Conservation (phyloP, 2,113 vertebrate species). For the Bos javanicus region DNA sequence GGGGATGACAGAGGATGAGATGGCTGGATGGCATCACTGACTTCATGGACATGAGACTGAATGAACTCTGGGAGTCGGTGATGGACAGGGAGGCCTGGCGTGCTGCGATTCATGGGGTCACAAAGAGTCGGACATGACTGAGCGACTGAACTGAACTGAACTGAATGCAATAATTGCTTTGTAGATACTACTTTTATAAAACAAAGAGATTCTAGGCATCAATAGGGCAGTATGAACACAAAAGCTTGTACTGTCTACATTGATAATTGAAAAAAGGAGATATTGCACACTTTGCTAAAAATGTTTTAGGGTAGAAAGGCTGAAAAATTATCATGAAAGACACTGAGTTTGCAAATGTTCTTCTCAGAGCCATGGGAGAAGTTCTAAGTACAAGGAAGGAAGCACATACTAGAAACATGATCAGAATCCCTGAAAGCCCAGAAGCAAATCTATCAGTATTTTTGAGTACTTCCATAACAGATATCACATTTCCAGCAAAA, state of each 20-base stretch:
- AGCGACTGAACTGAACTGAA: no score
- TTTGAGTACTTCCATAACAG: not conserved
- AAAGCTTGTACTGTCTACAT: not conserved
- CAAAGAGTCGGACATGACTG: accelerated
- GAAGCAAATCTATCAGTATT: not conserved
- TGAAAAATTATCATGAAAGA: slow-evolving; percentile 42
- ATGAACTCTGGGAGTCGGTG: no score
- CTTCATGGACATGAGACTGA: accelerated
- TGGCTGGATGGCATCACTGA: no score
- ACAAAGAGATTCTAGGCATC: not conserved
- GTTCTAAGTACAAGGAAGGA: not conserved
- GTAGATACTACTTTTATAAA: not conserved
- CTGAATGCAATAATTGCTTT: not conserved
- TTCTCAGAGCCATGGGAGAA: not conserved
- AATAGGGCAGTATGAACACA: not conserved
- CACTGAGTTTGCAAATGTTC: not conserved
- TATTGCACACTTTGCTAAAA: not conserved
- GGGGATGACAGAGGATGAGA: no score
- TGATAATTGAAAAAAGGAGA: not conserved
- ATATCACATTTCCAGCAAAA: slow-evolving; percentile 14
- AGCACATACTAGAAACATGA: not conserved
- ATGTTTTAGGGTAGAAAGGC: not conserved
- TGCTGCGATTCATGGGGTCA: no score
- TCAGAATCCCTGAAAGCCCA: not conserved
- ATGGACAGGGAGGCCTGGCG: no score